Evolutionary conservation across 2,888 invertebrate genomes (phyloP).

Genomic region (Drosophila bunnanda): DNA sequence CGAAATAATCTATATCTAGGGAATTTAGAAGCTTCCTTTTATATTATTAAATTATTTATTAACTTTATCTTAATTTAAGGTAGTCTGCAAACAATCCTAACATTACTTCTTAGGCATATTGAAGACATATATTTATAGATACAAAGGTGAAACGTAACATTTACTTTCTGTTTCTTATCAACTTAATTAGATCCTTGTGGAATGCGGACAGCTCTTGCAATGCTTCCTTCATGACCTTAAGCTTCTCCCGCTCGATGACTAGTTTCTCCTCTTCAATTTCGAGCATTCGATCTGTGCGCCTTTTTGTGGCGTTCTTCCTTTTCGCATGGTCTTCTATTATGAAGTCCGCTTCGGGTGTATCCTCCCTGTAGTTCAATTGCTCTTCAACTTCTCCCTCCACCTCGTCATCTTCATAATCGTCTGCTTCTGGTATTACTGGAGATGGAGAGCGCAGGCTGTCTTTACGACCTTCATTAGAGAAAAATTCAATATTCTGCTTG

Average conservation of each 20-base stretch:
- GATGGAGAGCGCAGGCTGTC: constrained; percentile 2
- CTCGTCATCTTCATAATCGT: not conserved
- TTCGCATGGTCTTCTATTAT: not conserved
- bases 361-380: not conserved
- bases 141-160: not conserved
- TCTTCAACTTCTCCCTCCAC: constrained; percentile 10
- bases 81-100: not conserved
- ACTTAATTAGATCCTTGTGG: constrained; percentile 14
- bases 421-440: not conserved
- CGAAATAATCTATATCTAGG: too few relatives aligned
- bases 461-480: not conserved
- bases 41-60: not conserved
- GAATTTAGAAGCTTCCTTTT: not conserved
- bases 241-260: constrained; percentile 52
- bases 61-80: not conserved
- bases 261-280: constrained; percentile 63
- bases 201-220: constrained; percentile 11
- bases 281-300: constrained; percentile 24
- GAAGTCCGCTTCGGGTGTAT: not conserved
- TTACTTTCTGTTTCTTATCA: constrained; percentile 7
- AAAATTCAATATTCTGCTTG: not conserved
- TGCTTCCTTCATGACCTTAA: constrained; percentile 59
- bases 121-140: not conserved
- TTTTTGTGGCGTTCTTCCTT: not conserved
- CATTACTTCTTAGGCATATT: not conserved